Base-by-base conservation (phyloP, 2,113 vertebrate species). In the Alosa alosa region DNA sequence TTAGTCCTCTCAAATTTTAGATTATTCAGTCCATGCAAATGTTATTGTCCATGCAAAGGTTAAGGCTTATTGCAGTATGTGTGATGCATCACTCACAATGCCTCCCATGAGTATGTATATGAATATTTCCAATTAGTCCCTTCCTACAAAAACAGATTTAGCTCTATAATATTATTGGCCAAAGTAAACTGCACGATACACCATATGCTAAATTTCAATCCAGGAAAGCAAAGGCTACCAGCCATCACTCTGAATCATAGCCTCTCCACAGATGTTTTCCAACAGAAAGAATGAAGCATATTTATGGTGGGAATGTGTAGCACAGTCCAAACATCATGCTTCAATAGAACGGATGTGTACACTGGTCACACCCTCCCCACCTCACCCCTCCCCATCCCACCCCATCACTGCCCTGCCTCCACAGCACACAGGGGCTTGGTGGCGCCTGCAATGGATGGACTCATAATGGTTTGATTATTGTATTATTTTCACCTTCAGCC, bases 401-500 rank as follows among this genome's bases (percentile, higher is more conserved):
- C 64, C 64, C 64, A 25, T 25, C n/a, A 22, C 60, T 20, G n/a
- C 64, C 64, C 8, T 1, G 9, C 13, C 64, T 44, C 25, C 1
- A 31, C 64, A 31, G 64, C n/a, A 31, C 64, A 68, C 25, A 39
- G 31, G 72, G 72, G 25, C 72, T 39, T 78, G 72, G 72, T 11
- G 31, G 72, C 72, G 36, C n/a, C 72, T 41, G 46, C 86, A 88
- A 90, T 52, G 87, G 83, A 91, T 86, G 88, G 11, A 57, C 81
- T 86, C 78, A 52, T 89, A 86, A 86, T 85, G 84, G 84, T 60
- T 88, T 86, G 82, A 89, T 89, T 86, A 86, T 89, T 88, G 85
- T 87, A 89, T 91, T 89, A 89, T 89, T 88, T 86, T 92, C 84
- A 87, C 85, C 85, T 90, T 88, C 87, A 85, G 87, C 90, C 49